Evolutionary conservation across 2,113 vertebrate species (phyloP).

Genomic region (Gorsachius goisagi): DNA sequence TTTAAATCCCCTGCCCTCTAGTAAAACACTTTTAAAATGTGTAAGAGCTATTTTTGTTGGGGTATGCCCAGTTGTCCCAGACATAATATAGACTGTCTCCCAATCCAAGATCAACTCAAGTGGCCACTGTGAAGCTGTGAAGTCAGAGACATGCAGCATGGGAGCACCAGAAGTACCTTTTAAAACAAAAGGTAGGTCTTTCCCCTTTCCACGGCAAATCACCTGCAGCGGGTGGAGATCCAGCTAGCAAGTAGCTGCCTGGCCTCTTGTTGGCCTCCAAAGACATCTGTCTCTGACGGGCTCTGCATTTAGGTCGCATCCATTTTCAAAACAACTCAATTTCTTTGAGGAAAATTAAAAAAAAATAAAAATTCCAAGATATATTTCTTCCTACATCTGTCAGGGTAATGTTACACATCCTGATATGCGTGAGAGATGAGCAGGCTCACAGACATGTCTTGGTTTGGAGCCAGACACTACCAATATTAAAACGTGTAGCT

Average conservation of each 20-base stretch:
- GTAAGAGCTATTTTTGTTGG: slow-evolving; percentile 64
- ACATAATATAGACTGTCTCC: slow-evolving; percentile 66
- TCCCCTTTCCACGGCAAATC: not conserved
- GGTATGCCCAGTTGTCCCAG: slow-evolving; percentile 66
- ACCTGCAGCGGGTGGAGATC: not conserved
- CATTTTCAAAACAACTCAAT: not conserved
- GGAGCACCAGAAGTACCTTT: slow-evolving; percentile 17
- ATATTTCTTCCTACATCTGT: slow-evolving; percentile 27
- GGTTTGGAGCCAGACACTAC: not conserved
- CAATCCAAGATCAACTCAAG: slow-evolving; percentile 62
- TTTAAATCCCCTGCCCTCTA: slow-evolving; percentile 51
- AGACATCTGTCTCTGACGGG: not conserved
- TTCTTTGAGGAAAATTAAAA: not conserved
- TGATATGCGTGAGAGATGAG: slow-evolving; percentile 14
- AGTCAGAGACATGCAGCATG: slow-evolving; percentile 4
- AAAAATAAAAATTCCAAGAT: not conserved
- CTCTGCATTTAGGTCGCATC: not conserved
- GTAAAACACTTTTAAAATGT: slow-evolving; percentile 60
- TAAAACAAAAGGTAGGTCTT: slow-evolving; percentile 23
- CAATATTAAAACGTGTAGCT: not conserved
- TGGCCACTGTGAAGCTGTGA: slow-evolving; percentile 49
- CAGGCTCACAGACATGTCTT: not conserved
- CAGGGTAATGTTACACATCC: slow-evolving; percentile 4
- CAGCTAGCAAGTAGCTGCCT: not conserved
- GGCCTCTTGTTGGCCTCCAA: not conserved